Conservation (phyloP, 1,140 invertebrate genomes). For the Drosophila rhopaloa region DNA sequence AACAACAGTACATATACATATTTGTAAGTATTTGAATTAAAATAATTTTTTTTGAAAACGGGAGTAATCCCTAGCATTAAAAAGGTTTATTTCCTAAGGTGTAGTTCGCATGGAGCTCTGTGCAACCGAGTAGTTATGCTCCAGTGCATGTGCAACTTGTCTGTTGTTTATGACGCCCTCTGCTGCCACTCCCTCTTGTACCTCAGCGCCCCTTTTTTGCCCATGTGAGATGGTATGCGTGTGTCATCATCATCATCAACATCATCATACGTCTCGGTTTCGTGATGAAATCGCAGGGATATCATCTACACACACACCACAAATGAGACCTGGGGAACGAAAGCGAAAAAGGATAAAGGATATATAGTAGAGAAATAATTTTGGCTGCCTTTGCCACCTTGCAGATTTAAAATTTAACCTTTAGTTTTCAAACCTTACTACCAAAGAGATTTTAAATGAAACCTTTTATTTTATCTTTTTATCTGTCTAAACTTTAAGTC, state of each 20-base stretch:
- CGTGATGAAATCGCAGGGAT: slow-evolving; percentile 74
- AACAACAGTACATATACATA: too few species aligned
- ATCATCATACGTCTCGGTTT: slow-evolving; percentile 80
- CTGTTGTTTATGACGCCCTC: slow-evolving; percentile 77
- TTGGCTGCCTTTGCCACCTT: slow-evolving; percentile 20
- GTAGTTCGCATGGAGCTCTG: slow-evolving; percentile 33
- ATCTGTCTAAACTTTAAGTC: slow-evolving; percentile 1
- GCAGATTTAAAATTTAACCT: slow-evolving; percentile 21
- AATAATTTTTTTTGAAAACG: not conserved
- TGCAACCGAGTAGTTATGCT: slow-evolving; percentile 69
- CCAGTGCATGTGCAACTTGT: slow-evolving; percentile 79
- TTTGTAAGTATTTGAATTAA: not conserved
- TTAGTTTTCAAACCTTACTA: slow-evolving; percentile 10
- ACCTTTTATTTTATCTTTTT: slow-evolving; percentile 20
- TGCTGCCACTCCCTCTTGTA: slow-evolving; percentile 8
- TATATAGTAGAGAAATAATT: slow-evolving; percentile 22
- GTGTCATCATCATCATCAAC: slow-evolving; percentile 67
- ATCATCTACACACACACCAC: slow-evolving; percentile 56
- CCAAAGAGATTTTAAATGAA: not conserved
- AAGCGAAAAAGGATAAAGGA: slow-evolving; percentile 1
- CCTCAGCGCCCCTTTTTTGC: not conserved
- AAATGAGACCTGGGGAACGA: slow-evolving; percentile 24
- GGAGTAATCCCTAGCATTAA: not conserved
- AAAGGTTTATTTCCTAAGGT: not conserved
- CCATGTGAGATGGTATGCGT: slow-evolving; percentile 36